phyloP scores from a whole-genome alignment of 2,888 invertebrate genomes.

The Tipula vernalis region DNA sequence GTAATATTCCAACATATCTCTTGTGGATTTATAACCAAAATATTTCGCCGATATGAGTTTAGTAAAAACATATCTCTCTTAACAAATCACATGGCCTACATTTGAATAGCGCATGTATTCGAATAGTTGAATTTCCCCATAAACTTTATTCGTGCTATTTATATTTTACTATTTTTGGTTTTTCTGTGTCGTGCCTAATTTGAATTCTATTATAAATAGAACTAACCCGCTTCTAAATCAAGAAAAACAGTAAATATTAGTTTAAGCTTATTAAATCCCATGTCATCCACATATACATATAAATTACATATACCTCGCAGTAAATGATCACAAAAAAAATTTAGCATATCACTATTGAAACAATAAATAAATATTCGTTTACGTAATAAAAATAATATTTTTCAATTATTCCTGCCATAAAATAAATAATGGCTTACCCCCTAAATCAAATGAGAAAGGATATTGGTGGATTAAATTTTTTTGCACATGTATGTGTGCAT shows the following conservation, averaged over 20 bases:
- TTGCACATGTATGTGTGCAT: neutral
- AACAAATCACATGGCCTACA: too few species aligned
- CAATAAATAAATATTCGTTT: neutral
- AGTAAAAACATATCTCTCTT: too few species aligned
- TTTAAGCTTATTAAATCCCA: neutral
- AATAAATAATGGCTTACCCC: neutral
- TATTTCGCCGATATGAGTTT: neutral
- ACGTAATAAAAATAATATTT: neutral
- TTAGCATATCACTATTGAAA: neutral
- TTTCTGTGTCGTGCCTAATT: neutral
- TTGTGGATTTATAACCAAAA: neutral
- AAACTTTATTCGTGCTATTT: too few species aligned
- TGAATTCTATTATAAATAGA: neutral
- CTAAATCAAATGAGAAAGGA: neutral
- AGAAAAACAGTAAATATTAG: neutral
- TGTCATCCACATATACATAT: neutral
- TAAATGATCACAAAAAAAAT: too few species aligned
- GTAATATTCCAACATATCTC: neutral
- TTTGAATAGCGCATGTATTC: too few species aligned
- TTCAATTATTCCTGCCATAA: neutral
- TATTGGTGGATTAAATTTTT: neutral
- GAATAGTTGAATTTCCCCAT: too few species aligned
- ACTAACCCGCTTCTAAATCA: neutral
- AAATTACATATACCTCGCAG: neutral
- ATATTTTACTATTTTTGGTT: neutral